Conservation (phyloP, 1,140 invertebrate genomes). For the Pseudomyrmex flavicornis region DNA sequence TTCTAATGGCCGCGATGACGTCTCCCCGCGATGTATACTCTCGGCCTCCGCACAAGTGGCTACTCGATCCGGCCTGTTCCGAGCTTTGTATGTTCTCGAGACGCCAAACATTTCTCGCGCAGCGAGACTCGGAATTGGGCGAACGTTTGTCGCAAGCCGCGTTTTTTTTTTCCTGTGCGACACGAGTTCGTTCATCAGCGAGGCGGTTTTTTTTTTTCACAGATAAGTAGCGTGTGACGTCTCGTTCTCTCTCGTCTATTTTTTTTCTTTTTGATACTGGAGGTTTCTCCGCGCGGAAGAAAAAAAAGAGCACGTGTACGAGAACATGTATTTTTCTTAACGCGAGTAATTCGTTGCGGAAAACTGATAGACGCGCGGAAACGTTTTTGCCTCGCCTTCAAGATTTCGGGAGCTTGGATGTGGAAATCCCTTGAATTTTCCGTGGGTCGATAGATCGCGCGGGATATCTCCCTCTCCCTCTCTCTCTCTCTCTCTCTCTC, state of each 20-base stretch:
- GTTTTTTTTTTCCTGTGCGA: neutral
- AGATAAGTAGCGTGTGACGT: neutral
- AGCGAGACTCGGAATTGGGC: neutral
- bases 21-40: slow-evolving; percentile 57
- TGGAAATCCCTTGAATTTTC: slow-evolving; percentile 33
- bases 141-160: slow-evolving; percentile 12
- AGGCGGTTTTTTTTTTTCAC: neutral
- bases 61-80: slow-evolving; percentile 14
- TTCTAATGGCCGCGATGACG: slow-evolving; percentile 72
- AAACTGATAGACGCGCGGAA: neutral
- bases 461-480: neutral
- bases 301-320: neutral
- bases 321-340: neutral
- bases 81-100: slow-evolving; percentile 28
- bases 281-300: no score
- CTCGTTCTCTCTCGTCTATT: no score
- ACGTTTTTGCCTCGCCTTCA: slow-evolving; percentile 8
- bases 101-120: slow-evolving; percentile 42
- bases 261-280: no score
- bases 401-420: slow-evolving; percentile 10
- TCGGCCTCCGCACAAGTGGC: slow-evolving; percentile 64
- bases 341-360: neutral
- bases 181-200: neutral
- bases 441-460: slow-evolving; percentile 9
- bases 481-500: no score